Evolutionary conservation across 2,888 invertebrate genomes (phyloP).

Genomic region (Chaitophorus viminalis): DNA sequence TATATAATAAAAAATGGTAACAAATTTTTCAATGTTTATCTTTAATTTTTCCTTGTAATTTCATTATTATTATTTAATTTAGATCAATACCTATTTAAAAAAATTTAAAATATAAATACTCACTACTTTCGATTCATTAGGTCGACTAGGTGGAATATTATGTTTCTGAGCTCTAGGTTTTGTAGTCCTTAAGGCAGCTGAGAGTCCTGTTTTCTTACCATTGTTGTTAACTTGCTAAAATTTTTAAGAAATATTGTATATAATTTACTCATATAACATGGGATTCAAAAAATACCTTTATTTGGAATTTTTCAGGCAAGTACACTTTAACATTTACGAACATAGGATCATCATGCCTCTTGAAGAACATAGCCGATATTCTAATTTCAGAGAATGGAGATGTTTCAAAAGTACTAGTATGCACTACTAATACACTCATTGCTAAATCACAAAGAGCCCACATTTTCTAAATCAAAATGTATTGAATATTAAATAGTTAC

Average conservation of each 20-base stretch:
- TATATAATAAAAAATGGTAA: too few species aligned
- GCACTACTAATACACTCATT: constrained; percentile 87
- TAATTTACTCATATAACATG: background rate
- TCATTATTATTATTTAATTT: too few species aligned
- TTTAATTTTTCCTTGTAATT: too few species aligned
- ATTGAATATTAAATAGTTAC: background rate
- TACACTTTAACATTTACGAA: constrained; percentile 82
- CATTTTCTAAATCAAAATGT: constrained; percentile 77
- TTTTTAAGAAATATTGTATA: background rate
- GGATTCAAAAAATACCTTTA: constrained; percentile 38
- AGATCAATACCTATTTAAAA: background rate
- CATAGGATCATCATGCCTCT: constrained; percentile 73
- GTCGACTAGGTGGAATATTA: constrained; percentile 30
- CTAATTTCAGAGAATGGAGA: constrained; percentile 87
- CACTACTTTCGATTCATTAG: constrained; percentile 51
- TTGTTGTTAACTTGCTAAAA: constrained; percentile 60
- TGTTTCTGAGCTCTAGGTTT: constrained; percentile 45
- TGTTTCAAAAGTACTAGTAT: constrained; percentile 86
- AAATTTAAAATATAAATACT: constrained; percentile 13
- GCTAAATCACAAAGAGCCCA: constrained; percentile 97
- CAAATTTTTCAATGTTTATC: too few species aligned
- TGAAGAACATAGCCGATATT: constrained; percentile 91
- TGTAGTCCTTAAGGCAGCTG: constrained; percentile 50
- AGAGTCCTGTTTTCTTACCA: constrained; percentile 56
- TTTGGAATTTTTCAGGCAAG: constrained; percentile 71